Percentiles rank a stretch among this genome's conserved stretches.
phyloP scores from a whole-genome alignment of 2,113 vertebrate genomes.

The Zosterops pallidus region DNA sequence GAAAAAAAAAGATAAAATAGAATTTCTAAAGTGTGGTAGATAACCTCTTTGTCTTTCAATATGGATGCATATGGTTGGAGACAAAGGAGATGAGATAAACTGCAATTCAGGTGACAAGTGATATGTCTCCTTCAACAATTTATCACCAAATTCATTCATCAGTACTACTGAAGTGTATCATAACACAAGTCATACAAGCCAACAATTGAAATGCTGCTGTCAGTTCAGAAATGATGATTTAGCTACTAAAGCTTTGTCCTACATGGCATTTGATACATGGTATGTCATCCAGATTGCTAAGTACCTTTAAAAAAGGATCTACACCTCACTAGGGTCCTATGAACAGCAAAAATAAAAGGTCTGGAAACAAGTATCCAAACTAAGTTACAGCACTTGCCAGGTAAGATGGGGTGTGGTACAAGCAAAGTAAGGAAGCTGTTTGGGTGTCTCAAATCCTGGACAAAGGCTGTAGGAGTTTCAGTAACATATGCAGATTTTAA shows the following conservation, averaged over 20 bases:
- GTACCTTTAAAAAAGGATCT: background rate
- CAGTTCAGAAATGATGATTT: background rate
- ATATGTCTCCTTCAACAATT: background rate
- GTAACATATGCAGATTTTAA: background rate
- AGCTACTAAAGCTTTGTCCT: background rate
- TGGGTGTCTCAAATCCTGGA: background rate
- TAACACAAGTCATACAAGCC: background rate
- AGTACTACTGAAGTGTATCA: background rate
- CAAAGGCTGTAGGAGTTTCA: background rate
- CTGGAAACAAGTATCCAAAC: background rate
- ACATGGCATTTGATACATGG: background rate
- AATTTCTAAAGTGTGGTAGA: background rate
- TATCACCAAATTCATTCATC: background rate
- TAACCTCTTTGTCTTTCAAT: background rate
- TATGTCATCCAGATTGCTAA: background rate
- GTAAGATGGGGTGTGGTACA: background rate
- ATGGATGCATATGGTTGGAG: background rate
- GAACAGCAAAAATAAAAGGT: background rate
- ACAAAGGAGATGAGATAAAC: background rate
- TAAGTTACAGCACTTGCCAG: background rate
- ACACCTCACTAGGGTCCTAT: background rate
- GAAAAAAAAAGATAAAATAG: conserved; percentile 24
- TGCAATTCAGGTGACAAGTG: background rate
- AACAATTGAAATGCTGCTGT: background rate
- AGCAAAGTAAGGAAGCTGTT: background rate